Evolutionary conservation across 2,888 invertebrate species (phyloP).

Genomic region (Suillia variegata): DNA sequence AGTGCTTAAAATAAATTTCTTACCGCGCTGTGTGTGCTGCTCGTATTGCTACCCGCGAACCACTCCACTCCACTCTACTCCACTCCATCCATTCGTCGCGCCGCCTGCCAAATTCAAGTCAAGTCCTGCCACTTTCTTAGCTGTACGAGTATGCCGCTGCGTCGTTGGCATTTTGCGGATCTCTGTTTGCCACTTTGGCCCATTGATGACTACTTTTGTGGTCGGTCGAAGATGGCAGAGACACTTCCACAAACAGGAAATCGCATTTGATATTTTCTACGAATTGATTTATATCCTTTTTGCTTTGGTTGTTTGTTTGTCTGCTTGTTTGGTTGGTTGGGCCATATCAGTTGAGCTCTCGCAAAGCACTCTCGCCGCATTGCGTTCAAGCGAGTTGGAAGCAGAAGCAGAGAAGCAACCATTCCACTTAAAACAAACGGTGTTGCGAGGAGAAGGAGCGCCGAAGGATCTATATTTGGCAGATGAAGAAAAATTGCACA

Average conservation of each 20-base stretch:
- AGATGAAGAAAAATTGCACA: slow-evolving; percentile 22
- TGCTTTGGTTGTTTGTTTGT: too few species aligned
- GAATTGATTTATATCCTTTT: slow-evolving; percentile 28
- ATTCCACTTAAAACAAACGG: not conserved
- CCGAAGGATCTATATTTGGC: not conserved
- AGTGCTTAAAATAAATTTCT: too few species aligned
- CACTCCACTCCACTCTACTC: too few species aligned
- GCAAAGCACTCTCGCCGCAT: not conserved
- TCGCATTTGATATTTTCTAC: slow-evolving; percentile 25
- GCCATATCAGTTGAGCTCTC: not conserved
- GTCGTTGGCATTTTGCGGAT: too few species aligned
- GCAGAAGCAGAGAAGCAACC: too few species aligned
- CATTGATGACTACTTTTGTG: slow-evolving; percentile 8
- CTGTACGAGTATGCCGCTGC: too few species aligned
- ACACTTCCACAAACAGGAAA: slow-evolving; percentile 21
- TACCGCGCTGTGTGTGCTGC: too few species aligned
- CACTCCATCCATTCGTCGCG: not conserved
- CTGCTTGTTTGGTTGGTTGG: not conserved
- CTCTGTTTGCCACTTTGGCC: slow-evolving; percentile 1
- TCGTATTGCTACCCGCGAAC: too few species aligned
- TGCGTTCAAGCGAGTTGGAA: not conserved
- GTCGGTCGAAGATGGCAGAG: not conserved
- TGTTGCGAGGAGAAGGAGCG: not conserved
- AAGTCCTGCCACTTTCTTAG: slow-evolving; percentile 1
- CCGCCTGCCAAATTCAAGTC: slow-evolving; percentile 7